These are phyloP conservation scores for Rhagoletis zephyria DNA, from an alignment of 1,140 invertebrate genomes.

Conservation along the genomic window DNA sequence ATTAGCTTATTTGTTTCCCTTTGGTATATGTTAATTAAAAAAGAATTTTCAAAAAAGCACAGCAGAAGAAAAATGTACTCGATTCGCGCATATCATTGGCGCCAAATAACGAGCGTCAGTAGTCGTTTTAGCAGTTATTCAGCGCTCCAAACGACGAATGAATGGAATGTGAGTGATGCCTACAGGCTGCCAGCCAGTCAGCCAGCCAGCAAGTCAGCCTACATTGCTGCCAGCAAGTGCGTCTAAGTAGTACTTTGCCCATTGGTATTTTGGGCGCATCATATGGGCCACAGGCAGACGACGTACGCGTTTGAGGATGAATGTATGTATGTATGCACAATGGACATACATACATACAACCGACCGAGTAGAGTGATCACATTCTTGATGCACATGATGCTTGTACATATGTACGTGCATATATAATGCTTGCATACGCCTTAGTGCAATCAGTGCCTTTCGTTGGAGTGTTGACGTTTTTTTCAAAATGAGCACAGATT, in stretches of 20 bases:
- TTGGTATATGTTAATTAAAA: background rate
- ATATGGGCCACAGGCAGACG: slow-evolving; percentile 15
- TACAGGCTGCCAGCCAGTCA: background rate
- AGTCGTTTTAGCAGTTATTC: background rate
- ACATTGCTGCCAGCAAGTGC: background rate
- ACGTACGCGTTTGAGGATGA: background rate
- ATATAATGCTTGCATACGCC: background rate
- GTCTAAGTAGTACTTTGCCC: slow-evolving; percentile 26
- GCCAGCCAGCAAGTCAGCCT: background rate
- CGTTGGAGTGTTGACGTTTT: background rate
- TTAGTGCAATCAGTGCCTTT: background rate
- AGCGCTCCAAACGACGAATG: background rate
- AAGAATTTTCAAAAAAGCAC: slow-evolving; percentile 17
- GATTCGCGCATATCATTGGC: slow-evolving; percentile 2
- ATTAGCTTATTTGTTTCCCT: background rate
- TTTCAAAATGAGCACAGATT: background rate
- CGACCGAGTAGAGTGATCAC: background rate
- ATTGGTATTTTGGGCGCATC: slow-evolving; percentile 11
- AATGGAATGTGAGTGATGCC: slow-evolving; percentile 24
- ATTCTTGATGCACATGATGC: background rate
- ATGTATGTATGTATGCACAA: background rate
- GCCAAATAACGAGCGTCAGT: slow-evolving; percentile 33
- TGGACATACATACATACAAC: background rate
- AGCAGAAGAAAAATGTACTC: background rate
- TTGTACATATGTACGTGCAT: background rate